Evolutionary conservation across 2,113 vertebrate species (phyloP), one percentile per base, ranked within the genome.

Genomic region (Phalacrocorax pelagicus): DNA sequence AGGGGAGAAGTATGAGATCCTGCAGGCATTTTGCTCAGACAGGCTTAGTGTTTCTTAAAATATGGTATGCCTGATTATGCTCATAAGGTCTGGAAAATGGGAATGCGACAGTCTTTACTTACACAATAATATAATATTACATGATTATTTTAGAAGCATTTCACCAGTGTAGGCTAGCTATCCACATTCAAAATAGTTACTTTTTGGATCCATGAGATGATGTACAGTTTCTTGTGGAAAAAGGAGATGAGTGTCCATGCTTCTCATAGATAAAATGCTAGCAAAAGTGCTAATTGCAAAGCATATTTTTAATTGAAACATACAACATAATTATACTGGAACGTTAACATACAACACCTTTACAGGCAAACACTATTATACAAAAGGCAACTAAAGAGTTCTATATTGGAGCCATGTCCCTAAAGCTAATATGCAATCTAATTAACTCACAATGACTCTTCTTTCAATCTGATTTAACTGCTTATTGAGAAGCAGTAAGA

Each of bases 11-110:
- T 62, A 55, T 30, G 58, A 92, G 78, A 75, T 94, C 71, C 87
- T 90, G 55, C 30, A 96, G 81, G 78, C 78, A 36, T 91, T 95
- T 84, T 92, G 26, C 59, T 81, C 65, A 94, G 88, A 71, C 19
- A 83, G 32, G 55, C 83, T 91, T 81, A 86, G 36, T 24, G n/a
- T 74, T 95, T 87, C 80, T 86, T 94, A 94, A 95, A 97, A 96
- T 85, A 89, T 30, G 55, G 69, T 63, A 67, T 0, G 11, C 26
- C 44, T 81, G 77, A 86, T 91, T 87, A 77, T 59, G 63, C 47
- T 81, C 44, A 24, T 81, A 86, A 95, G 51, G 30, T 59, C 83
- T 79, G 73, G 57, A 92, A 84, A 86, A 86, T 26, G 42, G 26
- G 38, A 92, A 61, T 57, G 61, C 19, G 81, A 69, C 27, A 71